Percentiles rank a stretch among this genome's conserved stretches.
Evolutionary conservation across 2,113 vertebrate species (phyloP).

Genomic region (Cyprinus carpio): DNA sequence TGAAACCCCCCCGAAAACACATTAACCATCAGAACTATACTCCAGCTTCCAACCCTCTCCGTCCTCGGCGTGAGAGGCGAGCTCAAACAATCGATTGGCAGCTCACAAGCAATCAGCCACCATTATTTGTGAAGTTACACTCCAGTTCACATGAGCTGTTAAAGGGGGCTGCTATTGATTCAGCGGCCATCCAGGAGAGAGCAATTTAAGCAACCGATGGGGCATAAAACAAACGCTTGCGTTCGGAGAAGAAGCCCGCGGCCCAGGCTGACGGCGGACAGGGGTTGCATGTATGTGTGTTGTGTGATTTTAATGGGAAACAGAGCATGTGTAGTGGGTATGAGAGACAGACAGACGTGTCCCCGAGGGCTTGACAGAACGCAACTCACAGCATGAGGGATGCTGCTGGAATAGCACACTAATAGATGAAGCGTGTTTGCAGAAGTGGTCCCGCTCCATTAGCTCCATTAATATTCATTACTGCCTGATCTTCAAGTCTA

Average conservation of each 20-base stretch:
- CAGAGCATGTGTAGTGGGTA: conserved; percentile 33
- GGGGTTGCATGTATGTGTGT: conserved; percentile 7
- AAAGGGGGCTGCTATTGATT: conserved; percentile 86
- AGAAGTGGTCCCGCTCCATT: conserved; percentile 63
- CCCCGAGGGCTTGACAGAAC: conserved; percentile 62
- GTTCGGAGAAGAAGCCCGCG: conserved; percentile 59
- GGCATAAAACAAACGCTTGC: conserved; percentile 79
- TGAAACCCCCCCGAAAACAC: conserved; percentile 25
- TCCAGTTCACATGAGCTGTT: conserved; percentile 86
- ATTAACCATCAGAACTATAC: conserved; percentile 44
- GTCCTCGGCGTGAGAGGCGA: conserved; percentile 34
- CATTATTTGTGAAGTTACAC: conserved; percentile 90
- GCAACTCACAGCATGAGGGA: conserved; percentile 22
- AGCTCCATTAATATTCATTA: conserved; percentile 77
- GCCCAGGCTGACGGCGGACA: conserved; percentile 53
- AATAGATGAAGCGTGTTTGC: conserved; percentile 72
- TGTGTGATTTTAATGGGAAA: neutral
- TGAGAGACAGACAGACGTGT: conserved; percentile 59
- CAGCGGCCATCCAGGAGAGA: conserved; percentile 78
- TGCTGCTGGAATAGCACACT: conserved; percentile 64
- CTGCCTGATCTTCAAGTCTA: conserved; percentile 70
- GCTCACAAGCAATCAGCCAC: conserved; percentile 82
- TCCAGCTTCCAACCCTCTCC: conserved; percentile 41
- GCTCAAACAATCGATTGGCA: conserved; percentile 78
- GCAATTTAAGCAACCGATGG: conserved; percentile 81